Percentiles rank a stretch among this genome's conserved stretches.
These are phyloP conservation scores for Taenioides sp. DNA, from an alignment of 2,797 vertebrate genomes.

Conservation along the genomic window DNA sequence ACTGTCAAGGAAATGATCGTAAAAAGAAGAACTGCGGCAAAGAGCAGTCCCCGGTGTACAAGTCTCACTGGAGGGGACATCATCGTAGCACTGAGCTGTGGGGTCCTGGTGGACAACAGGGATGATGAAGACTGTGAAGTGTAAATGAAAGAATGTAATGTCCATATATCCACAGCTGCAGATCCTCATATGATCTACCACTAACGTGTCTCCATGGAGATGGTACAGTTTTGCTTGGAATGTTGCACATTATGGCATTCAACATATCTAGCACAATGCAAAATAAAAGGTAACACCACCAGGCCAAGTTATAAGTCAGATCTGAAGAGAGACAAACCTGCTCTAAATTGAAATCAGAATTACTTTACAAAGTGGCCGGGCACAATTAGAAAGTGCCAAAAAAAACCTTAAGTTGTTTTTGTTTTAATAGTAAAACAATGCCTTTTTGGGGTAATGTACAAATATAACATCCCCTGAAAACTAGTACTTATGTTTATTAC, in stretches of 20 bases:
- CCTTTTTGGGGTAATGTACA: too few relatives aligned
- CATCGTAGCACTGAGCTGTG: constrained; percentile 63
- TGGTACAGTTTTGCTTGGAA: too few relatives aligned
- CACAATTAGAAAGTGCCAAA: too few relatives aligned
- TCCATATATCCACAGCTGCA: constrained; percentile 69
- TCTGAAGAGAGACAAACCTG: not conserved
- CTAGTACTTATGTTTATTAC: too few relatives aligned
- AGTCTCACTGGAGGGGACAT: constrained; percentile 71
- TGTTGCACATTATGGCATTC: too few relatives aligned
- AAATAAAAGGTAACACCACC: not conserved
- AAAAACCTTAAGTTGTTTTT: too few relatives aligned
- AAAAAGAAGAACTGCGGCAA: constrained; percentile 37
- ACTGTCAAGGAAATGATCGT: constrained; percentile 21
- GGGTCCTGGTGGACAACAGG: constrained; percentile 69
- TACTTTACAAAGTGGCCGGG: too few relatives aligned
- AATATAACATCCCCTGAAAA: too few relatives aligned
- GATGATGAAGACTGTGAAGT: constrained; percentile 77
- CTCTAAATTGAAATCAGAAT: not conserved
- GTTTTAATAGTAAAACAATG: too few relatives aligned
- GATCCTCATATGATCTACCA: constrained; percentile 2
- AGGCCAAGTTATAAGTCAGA: not conserved
- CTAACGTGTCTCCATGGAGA: too few relatives aligned
- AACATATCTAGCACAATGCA: too few relatives aligned
- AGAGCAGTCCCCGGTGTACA: constrained; percentile 67
- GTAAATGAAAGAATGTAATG: constrained; percentile 51